phyloP scores from a whole-genome alignment of 1,140 invertebrate species.

The Drosophila auraria region DNA sequence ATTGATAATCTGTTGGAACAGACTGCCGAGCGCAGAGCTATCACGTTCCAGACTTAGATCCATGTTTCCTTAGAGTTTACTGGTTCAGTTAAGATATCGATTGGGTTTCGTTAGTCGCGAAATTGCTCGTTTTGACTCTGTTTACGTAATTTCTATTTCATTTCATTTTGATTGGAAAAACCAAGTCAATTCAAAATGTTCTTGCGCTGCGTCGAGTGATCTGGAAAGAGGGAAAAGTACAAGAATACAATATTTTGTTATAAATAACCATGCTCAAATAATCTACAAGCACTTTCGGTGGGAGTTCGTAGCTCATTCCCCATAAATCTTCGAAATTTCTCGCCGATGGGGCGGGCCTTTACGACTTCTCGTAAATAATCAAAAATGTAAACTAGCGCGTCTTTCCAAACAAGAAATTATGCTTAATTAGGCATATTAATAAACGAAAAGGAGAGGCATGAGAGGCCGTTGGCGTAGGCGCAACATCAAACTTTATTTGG shows the following conservation, averaged over 20 bases:
- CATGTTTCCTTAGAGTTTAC: constrained; percentile 85
- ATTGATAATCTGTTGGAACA: constrained; percentile 93
- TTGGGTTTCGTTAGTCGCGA: constrained; percentile 42
- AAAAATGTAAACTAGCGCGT: constrained; percentile 59
- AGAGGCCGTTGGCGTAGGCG: constrained; percentile 15
- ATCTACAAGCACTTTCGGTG: constrained; percentile 36
- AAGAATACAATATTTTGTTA: constrained; percentile 17
- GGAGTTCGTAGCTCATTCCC: constrained; percentile 17
- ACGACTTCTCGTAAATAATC: constrained; percentile 60
- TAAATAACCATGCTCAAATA: constrained; percentile 24
- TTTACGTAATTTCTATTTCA: constrained; percentile 16
- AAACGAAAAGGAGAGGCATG: constrained; percentile 36
- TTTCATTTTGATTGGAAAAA: constrained; percentile 59
- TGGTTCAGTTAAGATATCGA: constrained; percentile 17
- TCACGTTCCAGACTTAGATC: constrained; percentile 91
- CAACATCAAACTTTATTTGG: constrained; percentile 46
- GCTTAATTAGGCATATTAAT: constrained; percentile 80
- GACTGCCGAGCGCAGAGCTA: constrained; percentile 91
- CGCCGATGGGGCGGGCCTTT: constrained; percentile 33
- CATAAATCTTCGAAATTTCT: constrained; percentile 63
- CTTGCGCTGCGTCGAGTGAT: constrained; percentile 11
- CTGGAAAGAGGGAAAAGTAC: constrained; percentile 30
- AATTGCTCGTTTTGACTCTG: constrained; percentile 17
- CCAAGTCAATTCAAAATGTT: constrained; percentile 27
- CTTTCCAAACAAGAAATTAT: constrained; percentile 74